phyloP scores from a whole-genome alignment of 2,797 vertebrate genomes.

The Manis pentadactyla region DNA sequence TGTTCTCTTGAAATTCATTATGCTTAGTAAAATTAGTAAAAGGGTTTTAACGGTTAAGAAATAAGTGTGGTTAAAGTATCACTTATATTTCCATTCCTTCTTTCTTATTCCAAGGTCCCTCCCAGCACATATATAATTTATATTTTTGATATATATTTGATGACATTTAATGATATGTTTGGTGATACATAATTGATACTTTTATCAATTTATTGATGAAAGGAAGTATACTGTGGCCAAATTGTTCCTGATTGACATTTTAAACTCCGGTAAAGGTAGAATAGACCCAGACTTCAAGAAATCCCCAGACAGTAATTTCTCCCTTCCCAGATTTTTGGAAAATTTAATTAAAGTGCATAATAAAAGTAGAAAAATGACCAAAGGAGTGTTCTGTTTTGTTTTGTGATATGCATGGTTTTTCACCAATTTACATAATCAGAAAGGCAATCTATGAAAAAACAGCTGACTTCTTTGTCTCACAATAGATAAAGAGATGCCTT shows the following conservation, averaged over 20 bases:
- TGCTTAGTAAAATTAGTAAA: background rate
- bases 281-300: background rate
- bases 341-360: background rate
- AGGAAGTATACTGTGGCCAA: background rate
- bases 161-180: background rate
- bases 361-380: background rate
- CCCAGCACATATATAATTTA: background rate
- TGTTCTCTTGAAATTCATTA: conserved; percentile 18
- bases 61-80: background rate
- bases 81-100: background rate
- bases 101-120: background rate
- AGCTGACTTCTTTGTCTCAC: background rate
- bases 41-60: background rate
- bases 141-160: background rate
- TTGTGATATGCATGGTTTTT: background rate
- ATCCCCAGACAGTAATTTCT: background rate
- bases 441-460: background rate
- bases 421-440: background rate
- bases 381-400: background rate
- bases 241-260: background rate
- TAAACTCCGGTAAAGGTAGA: background rate
- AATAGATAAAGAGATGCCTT: background rate
- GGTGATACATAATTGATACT: background rate
- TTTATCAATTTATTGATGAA: background rate
- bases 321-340: background rate